A percentile compares a stretch with the other conserved stretches of the same genome.
phyloP scores from a whole-genome alignment of 1,140 invertebrate species.

The Drosophila burlai region DNA sequence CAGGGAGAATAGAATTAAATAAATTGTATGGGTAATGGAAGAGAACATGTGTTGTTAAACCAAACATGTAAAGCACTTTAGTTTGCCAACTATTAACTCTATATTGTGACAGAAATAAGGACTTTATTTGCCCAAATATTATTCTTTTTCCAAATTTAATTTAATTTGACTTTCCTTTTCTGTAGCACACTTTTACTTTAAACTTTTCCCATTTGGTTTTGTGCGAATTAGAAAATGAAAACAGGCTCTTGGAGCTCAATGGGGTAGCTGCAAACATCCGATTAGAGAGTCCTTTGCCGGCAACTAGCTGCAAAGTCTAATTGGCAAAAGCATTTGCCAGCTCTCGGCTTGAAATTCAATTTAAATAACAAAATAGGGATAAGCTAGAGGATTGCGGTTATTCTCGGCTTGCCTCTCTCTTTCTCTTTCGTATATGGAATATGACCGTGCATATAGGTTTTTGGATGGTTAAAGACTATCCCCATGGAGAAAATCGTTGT shows the following conservation, averaged over 20 bases:
- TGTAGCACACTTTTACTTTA: neutral
- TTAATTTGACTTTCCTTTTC: neutral
- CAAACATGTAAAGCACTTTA: neutral
- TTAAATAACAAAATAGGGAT: slow-evolving; percentile 55
- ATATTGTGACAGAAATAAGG: neutral
- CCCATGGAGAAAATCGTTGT: slow-evolving; percentile 22
- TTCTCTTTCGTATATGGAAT: too few species aligned
- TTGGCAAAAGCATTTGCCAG: slow-evolving; percentile 38
- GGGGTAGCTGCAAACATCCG: slow-evolving; percentile 28
- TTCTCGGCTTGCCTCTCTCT: neutral
- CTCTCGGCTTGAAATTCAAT: slow-evolving; percentile 43
- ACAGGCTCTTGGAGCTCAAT: slow-evolving; percentile 9
- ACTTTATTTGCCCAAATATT: neutral
- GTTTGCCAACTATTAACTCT: neutral
- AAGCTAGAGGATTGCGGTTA: slow-evolving; percentile 26
- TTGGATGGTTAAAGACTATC: neutral
- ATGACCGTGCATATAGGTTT: neutral
- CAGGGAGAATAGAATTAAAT: neutral
- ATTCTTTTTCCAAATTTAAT: neutral
- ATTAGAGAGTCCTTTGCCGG: slow-evolving; percentile 35
- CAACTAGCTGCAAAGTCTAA: slow-evolving; percentile 42
- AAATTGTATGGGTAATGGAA: neutral
- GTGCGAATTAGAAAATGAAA: slow-evolving; percentile 7
- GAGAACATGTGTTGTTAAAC: neutral
- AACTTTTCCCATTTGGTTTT: slow-evolving; percentile 14